phyloP scores from a whole-genome alignment of 2,113 vertebrate genomes.

The Macquaria ambigua region DNA sequence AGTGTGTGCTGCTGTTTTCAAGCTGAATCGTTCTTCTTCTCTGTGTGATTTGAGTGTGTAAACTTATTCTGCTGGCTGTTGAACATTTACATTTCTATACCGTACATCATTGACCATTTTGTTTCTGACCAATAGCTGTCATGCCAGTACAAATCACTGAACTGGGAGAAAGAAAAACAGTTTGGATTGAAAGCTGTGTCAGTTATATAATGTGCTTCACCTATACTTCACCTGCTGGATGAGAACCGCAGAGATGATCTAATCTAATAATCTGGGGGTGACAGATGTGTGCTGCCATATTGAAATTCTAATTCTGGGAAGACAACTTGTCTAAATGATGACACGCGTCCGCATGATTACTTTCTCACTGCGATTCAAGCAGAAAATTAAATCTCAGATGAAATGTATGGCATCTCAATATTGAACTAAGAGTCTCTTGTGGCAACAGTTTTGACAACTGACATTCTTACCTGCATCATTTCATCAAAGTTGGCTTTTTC shows the following conservation, averaged over 20 bases:
- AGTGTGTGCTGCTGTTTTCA: conserved; percentile 20
- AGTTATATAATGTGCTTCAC: conserved; percentile 28
- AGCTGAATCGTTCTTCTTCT: conserved; percentile 19
- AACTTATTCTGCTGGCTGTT: background rate
- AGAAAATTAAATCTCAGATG: conserved; percentile 73
- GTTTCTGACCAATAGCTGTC: conserved; percentile 23
- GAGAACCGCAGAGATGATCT: conserved; percentile 26
- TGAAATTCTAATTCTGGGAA: conserved; percentile 66
- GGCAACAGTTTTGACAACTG: conserved; percentile 46
- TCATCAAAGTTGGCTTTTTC: conserved; percentile 14
- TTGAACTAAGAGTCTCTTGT: conserved; percentile 30
- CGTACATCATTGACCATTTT: background rate
- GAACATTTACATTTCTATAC: conserved; percentile 20
- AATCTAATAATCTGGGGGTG: conserved; percentile 65
- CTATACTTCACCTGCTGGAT: conserved; percentile 45
- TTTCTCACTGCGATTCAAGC: conserved; percentile 61
- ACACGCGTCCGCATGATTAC: conserved; percentile 55
- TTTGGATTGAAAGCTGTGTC: conserved; percentile 34
- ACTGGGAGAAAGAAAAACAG: conserved; percentile 3
- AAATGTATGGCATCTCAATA: conserved; percentile 50
- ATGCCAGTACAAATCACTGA: background rate
- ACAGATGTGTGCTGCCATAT: conserved; percentile 59
- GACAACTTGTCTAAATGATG: conserved; percentile 66
- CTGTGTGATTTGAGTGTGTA: conserved; percentile 22
- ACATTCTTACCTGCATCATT: conserved; percentile 2